These are phyloP conservation scores for Periophthalmus magnuspinnatus DNA, from an alignment of 2,797 vertebrate species.

Conservation along the genomic window DNA sequence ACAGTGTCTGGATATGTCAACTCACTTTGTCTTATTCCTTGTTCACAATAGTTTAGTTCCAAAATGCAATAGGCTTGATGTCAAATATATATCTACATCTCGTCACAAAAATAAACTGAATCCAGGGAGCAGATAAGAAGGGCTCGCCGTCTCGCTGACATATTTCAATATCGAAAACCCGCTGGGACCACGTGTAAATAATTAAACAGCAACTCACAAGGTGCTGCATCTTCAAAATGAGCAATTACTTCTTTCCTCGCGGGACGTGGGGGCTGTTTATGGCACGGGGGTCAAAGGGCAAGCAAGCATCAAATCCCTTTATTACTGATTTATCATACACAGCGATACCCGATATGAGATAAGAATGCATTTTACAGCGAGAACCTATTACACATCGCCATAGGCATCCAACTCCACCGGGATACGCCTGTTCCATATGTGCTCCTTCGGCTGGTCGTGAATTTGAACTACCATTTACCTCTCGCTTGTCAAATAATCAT, in stretches of 20 bases:
- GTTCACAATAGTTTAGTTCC: too few species aligned
- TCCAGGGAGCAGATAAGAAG: conserved; percentile 41
- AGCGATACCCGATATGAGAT: conserved; percentile 42
- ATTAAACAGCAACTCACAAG: conserved; percentile 88
- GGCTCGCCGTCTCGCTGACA: conserved; percentile 53
- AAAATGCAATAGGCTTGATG: too few species aligned
- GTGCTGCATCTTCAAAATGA: conserved; percentile 88
- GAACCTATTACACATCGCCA: conserved; percentile 36
- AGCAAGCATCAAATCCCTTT: conserved; percentile 76
- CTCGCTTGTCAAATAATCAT: conserved; percentile 15
- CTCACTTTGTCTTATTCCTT: too few species aligned
- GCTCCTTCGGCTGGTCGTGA: conserved; percentile 21
- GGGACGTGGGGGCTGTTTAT: conserved; percentile 81
- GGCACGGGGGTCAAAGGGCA: conserved; percentile 77
- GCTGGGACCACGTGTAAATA: conserved; percentile 87
- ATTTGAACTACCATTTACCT: conserved; percentile 10
- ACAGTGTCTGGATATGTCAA: too few species aligned
- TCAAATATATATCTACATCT: not conserved
- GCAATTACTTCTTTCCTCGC: conserved; percentile 85
- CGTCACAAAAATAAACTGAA: conserved; percentile 32
- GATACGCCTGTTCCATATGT: conserved; percentile 17
- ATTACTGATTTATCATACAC: conserved; percentile 72
- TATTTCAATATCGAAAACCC: conserved; percentile 82
- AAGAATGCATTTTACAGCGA: conserved; percentile 30
- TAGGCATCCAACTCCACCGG: conserved; percentile 20